These are phyloP conservation scores for Graptemys geographica DNA, from an alignment of 2,797 vertebrate genomes.

Conservation along the genomic window DNA sequence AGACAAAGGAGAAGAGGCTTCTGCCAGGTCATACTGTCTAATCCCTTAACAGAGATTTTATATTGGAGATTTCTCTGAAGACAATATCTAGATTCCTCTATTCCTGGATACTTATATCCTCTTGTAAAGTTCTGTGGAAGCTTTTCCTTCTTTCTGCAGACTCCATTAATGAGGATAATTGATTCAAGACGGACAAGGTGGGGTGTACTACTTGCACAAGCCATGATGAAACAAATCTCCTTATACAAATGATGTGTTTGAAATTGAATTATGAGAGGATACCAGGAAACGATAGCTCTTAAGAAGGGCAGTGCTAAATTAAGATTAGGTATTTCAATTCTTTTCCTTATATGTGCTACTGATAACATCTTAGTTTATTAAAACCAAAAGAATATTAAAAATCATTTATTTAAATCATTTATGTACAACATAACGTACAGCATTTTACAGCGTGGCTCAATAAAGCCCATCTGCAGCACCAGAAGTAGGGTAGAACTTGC, in stretches of 20 bases:
- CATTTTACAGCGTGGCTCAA: not conserved
- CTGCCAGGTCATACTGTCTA: not conserved
- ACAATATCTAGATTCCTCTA: constrained; percentile 6
- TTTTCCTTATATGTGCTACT: constrained; percentile 35
- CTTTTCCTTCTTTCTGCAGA: constrained; percentile 11
- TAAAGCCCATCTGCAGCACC: not conserved
- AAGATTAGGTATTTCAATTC: constrained; percentile 18
- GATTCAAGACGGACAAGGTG: constrained; percentile 24
- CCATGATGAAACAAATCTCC: not conserved
- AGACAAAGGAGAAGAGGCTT: not conserved
- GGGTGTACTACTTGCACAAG: constrained; percentile 35
- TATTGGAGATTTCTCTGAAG: constrained; percentile 1
- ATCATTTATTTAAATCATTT: constrained; percentile 40
- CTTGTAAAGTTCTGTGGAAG: constrained; percentile 17
- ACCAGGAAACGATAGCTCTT: not conserved
- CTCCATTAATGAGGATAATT: constrained; percentile 23
- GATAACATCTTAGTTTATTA: constrained; percentile 13
- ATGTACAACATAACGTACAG: not conserved
- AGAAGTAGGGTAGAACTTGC: constrained; percentile 15
- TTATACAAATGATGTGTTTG: not conserved
- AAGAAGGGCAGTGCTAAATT: not conserved
- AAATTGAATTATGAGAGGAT: constrained; percentile 24
- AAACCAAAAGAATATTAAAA: constrained; percentile 49
- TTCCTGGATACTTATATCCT: not conserved
- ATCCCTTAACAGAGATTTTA: not conserved